Base-by-base conservation (phyloP, 2,113 vertebrate species). In the Cavia aperea region DNA sequence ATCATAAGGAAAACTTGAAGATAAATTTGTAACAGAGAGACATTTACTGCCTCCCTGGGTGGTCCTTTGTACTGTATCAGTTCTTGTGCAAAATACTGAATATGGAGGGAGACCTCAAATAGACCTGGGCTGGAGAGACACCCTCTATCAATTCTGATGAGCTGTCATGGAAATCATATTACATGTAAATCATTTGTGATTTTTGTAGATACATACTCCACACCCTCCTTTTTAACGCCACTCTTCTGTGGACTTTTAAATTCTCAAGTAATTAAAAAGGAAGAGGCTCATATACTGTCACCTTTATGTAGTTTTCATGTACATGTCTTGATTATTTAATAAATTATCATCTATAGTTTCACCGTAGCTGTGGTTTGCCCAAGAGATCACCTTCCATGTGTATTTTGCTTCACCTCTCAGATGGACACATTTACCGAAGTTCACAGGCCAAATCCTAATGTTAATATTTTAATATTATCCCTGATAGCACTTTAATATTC, bases 401-500 rank as follows among this genome's bases (percentile, higher is more conserved):
- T 65, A 23, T 46, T 95, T 95, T 94, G 54, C 79, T 31, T 92
- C 68, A 77, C 73, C 81, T 86, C 23, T 88, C 33, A 94, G 60
- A 90, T 89, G 88, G 65, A 58, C 13, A 63, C 56, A 62, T 51
- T 39, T 72, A 54, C 66, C 79, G 72, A 81, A 92, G 88, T 66
- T 91, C 84, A 66, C 78, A 89, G 36, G 72, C 63, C 58, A 68
- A 90, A 86, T 92, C 14, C 24, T 90, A 75, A 54, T 12, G 51
- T 58, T 78, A 89, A 73, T 82, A 88, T 90, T 87, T n/a, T 43
- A 83, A 63, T 70, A 33, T 65, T 94, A 91, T 73, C 86, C 63
- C 84, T 85, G 26, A 93, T 9, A 88, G 56, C 70, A 81, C 89
- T 84, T 94, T 93, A 86, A 92, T 21, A 87, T 86, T 94, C 63